phyloP scores from a whole-genome alignment of 2,797 vertebrate species.

The Ceyx erithaca region DNA sequence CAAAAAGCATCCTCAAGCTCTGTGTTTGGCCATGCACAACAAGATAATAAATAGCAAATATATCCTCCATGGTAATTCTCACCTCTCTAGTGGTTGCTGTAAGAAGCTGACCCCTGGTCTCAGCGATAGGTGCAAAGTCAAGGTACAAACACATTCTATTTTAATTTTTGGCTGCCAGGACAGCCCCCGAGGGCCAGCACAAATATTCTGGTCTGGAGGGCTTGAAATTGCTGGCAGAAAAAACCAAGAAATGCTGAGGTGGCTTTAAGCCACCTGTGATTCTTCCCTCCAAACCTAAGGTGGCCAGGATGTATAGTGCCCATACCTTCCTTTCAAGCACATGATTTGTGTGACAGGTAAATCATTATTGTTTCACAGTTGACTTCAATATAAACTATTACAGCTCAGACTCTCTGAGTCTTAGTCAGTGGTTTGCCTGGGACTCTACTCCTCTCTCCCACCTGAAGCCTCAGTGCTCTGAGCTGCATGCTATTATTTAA shows the following conservation, averaged over 20 bases:
- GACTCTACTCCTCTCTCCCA: neutral
- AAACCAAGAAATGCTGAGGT: neutral
- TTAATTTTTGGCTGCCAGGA: neutral
- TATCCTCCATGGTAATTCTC: neutral
- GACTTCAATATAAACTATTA: neutral
- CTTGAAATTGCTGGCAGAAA: neutral
- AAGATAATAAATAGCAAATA: neutral
- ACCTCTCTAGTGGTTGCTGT: neutral
- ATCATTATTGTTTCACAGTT: neutral
- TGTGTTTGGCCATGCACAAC: neutral
- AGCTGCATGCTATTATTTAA: neutral
- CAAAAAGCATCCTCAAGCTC: neutral
- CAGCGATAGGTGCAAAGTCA: neutral
- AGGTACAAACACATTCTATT: neutral
- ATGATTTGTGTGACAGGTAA: neutral
- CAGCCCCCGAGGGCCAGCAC: neutral
- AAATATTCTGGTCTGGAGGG: neutral
- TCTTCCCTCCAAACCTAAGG: neutral
- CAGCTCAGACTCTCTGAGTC: neutral
- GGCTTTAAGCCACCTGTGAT: neutral
- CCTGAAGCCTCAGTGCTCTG: neutral
- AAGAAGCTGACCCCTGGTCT: neutral
- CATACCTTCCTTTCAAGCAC: neutral
- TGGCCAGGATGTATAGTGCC: rapidly evolving
- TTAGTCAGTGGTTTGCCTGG: neutral